Percentiles rank a stretch among this genome's conserved stretches.
phyloP scores from a whole-genome alignment of 2,113 vertebrate species.

The Zapornia atra region DNA sequence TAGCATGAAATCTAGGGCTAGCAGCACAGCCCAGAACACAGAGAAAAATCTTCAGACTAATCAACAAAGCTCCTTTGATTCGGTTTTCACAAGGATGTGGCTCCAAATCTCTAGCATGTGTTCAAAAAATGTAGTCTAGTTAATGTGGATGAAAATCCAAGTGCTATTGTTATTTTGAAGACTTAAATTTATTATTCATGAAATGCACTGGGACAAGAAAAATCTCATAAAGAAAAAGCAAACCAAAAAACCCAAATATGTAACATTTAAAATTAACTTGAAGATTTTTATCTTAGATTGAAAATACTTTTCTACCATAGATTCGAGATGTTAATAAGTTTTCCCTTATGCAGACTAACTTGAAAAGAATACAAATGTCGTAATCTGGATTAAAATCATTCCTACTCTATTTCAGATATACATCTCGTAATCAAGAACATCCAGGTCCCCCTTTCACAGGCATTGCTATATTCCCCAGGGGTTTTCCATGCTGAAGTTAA shows the following conservation, averaged over 20 bases:
- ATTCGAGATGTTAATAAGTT: constrained; percentile 52
- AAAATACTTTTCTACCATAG: constrained; percentile 52
- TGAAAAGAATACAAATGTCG: constrained; percentile 74
- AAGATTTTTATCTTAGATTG: constrained; percentile 56
- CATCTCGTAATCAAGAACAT: constrained; percentile 49
- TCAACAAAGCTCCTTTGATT: constrained; percentile 61
- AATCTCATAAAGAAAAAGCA: constrained; percentile 63
- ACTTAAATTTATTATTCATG: constrained; percentile 25
- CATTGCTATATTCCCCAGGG: constrained; percentile 47
- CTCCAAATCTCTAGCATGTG: constrained; percentile 36
- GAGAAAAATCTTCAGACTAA: constrained; percentile 55
- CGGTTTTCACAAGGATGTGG: constrained; percentile 52
- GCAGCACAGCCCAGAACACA: constrained; percentile 20
- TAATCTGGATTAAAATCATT: constrained; percentile 68
- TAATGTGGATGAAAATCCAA: constrained; percentile 51
- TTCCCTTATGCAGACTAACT: constrained; percentile 36
- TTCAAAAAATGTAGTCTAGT: constrained; percentile 42
- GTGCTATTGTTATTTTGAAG: constrained; percentile 28
- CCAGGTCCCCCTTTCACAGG: constrained; percentile 42
- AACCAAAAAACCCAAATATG: constrained; percentile 46
- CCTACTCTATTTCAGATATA: constrained; percentile 53
- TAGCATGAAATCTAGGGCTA: constrained; percentile 31
- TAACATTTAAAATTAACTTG: constrained; percentile 70
- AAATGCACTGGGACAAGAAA: constrained; percentile 18
- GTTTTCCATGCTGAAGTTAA: not conserved